Conservation (phyloP, 2,113 vertebrate species). For the Brachyistius frenatus region DNA sequence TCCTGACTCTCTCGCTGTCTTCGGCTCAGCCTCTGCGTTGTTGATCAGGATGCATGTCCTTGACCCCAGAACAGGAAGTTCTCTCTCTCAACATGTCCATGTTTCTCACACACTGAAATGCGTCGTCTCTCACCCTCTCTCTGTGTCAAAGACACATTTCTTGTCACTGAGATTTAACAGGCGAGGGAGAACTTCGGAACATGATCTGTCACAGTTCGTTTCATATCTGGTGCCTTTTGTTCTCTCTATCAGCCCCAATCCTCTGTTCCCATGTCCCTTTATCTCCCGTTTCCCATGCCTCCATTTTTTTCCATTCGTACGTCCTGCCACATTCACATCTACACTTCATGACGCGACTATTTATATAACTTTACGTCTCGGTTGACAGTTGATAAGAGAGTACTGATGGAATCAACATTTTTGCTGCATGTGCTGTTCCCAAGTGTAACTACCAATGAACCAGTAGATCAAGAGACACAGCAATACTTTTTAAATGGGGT, state of each 20-base stretch:
- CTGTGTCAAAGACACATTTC: background rate
- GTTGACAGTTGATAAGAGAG: background rate
- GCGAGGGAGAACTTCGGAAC: slow-evolving; percentile 47
- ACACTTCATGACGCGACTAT: background rate
- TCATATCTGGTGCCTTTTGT: slow-evolving; percentile 52
- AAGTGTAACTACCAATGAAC: background rate
- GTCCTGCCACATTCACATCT: slow-evolving; percentile 6
- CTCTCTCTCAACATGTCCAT: slow-evolving; percentile 7
- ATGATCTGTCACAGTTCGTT: slow-evolving; percentile 40
- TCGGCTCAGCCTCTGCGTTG: slow-evolving; percentile 16
- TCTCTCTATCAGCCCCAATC: slow-evolving; percentile 27
- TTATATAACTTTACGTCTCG: background rate
- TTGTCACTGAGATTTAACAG: slow-evolving; percentile 51
- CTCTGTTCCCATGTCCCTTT: slow-evolving; percentile 11
- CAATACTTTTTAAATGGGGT: too few relatives aligned
- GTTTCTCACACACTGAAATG: slow-evolving; percentile 16
- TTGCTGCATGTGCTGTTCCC: background rate
- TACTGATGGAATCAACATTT: background rate
- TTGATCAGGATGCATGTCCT: slow-evolving; percentile 2
- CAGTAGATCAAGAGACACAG: too few relatives aligned
- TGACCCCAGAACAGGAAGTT: slow-evolving; percentile 27
- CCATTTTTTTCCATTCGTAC: background rate
- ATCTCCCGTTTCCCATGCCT: slow-evolving; percentile 13
- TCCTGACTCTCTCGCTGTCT: background rate
- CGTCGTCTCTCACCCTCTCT: background rate